Base-by-base conservation (phyloP, 2,888 invertebrate genomes). In the Eutolmus rufibarbis region DNA sequence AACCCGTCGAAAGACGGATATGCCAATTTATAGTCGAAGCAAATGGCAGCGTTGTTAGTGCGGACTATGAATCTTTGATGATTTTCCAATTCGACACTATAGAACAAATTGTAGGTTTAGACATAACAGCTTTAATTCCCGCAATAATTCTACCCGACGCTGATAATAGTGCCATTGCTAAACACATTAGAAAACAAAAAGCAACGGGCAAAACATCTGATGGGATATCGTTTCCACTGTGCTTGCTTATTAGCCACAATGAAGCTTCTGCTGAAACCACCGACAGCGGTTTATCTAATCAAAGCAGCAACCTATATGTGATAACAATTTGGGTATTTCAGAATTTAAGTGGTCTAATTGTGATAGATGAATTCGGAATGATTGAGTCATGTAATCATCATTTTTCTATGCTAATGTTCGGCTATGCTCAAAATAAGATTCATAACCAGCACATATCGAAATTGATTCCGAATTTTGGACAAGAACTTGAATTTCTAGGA, bases 311-410 rank as follows among this genome's bases (percentile, higher is more conserved):
- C 19, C 31, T 87, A 81, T 87, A n/a, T 78, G 88, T 89, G 46
- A 89, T 91, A 56, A 91, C 90, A 5, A 89, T 91, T 51, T 91
- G 94, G 94, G 94, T 94, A 19, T 94, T 94, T 74, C 94, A 93
- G 90, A 95, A 95, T 90, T 94, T 95, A 74, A 95, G 95, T 90
- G 96, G 96, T 3, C 92, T 96, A 28, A 92, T 96, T 19, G 95
- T 95, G 3, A 93, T 95, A 0, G 94, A 94, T 89, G 94, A 95
- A 14, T 92, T 93, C 88, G 95, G 95, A n/a, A 92, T 93, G 1
- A 94, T 96, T 89, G 94, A 95, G 4, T 94, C 94, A 0, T 95
- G 95, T 89, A 95, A 95, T 91, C 94, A 95, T 89, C 95, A 95
- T 91, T 95, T 95, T 90, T 94, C 95, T 0, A 94, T 94, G 92